These are phyloP conservation scores for Campopleginae sp. DNA, from an alignment of 2,888 invertebrate species.

Conservation along the genomic window DNA sequence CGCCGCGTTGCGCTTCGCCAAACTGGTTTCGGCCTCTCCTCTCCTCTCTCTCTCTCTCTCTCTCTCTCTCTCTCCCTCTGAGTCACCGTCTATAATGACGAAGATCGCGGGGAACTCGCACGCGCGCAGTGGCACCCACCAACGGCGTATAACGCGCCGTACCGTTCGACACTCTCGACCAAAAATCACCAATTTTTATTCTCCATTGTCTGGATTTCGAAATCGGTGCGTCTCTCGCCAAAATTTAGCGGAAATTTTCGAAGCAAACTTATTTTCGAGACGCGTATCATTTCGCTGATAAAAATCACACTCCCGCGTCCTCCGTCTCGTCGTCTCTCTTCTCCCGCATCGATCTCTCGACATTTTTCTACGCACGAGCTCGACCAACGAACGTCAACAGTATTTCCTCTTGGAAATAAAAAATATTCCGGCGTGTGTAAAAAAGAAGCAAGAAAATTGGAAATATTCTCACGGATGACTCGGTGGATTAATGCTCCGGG, in stretches of 20 bases:
- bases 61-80: conserved; percentile 71
- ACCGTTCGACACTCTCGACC: not conserved
- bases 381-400: not conserved
- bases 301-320: not conserved
- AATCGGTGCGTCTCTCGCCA: not conserved
- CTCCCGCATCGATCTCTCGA: not conserved
- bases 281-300: not conserved
- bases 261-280: not conserved
- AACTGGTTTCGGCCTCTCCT: conserved; percentile 78
- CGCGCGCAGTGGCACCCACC: conserved; percentile 65
- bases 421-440: not conserved
- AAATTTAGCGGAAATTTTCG: not conserved
- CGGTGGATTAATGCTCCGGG: conserved; percentile 5
- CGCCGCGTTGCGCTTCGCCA: conserved; percentile 73
- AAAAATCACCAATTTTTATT: conserved; percentile 38
- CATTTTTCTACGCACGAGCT: not conserved
- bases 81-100: conserved; percentile 83
- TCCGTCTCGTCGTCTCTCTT: no score
- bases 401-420: not conserved
- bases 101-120: conserved; percentile 69
- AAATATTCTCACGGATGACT: conserved; percentile 5
- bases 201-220: conserved; percentile 20
- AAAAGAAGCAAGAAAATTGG: conserved; percentile 1
- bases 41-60: conserved; percentile 49
- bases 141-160: no score